These are phyloP conservation scores for Stenichneumon culpator DNA, from an alignment of 2,888 invertebrate genomes.

Conservation along the genomic window DNA sequence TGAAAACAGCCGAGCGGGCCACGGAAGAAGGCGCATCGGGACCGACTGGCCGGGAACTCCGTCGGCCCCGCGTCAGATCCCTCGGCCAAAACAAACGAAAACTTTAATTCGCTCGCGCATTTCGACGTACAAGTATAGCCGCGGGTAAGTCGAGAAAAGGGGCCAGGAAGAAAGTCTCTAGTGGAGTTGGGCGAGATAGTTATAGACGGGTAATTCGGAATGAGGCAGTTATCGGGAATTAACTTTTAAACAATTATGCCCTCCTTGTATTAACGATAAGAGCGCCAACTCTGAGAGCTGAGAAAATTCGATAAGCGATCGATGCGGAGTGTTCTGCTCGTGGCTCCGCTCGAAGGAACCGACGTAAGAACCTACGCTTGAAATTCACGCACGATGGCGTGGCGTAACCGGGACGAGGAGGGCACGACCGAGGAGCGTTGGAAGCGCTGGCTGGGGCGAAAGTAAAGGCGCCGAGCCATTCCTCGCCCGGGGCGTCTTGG, in stretches of 20 bases:
- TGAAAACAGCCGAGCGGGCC: background rate
- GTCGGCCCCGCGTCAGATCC: background rate
- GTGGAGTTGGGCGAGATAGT: background rate
- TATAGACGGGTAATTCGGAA: background rate
- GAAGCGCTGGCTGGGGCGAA: conserved; percentile 60
- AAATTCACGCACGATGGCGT: conserved; percentile 81
- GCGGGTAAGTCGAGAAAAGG: background rate
- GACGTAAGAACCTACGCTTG: conserved; percentile 81
- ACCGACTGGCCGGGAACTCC: conserved; percentile 1
- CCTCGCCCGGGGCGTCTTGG: conserved; percentile 81
- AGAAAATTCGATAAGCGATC: background rate
- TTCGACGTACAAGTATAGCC: background rate
- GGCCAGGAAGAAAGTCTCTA: background rate
- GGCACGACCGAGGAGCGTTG: conserved; percentile 29
- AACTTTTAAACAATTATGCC: background rate
- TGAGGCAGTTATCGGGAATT: background rate
- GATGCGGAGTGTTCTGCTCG: conserved; percentile 17
- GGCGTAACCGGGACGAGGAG: conserved; percentile 39
- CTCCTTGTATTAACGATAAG: background rate
- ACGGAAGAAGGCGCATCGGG: conserved; percentile 4
- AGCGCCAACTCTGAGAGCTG: background rate
- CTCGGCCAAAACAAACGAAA: conserved; percentile 36
- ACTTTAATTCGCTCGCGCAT: conserved; percentile 46
- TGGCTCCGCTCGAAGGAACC: conserved; percentile 80
- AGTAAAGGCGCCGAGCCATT: conserved; percentile 76